Percentiles rank a stretch among this genome's conserved stretches.
Evolutionary conservation across 2,113 vertebrate species (phyloP).

Genomic region (Chaetorhynchus papuensis): DNA sequence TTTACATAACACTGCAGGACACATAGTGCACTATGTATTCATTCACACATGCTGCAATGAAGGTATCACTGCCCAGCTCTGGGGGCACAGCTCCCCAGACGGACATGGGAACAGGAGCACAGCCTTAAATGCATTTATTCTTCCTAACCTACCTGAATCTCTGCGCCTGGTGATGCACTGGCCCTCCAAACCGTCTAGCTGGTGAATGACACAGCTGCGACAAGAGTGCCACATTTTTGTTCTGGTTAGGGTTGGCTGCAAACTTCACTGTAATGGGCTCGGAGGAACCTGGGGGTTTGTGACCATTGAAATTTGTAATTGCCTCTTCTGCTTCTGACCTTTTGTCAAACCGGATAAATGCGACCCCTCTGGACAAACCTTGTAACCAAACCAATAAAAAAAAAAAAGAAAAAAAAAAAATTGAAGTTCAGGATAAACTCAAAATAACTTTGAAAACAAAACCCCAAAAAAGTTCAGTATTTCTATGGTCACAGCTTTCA

Average conservation of each 20-base stretch:
- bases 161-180: constrained; percentile 95
- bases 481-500: constrained; percentile 24
- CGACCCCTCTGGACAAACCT: constrained; percentile 94
- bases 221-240: constrained; percentile 91
- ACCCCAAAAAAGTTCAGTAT: constrained; percentile 41
- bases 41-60: not conserved
- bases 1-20: constrained; percentile 6
- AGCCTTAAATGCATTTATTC: constrained; percentile 12
- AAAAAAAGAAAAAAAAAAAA: not conserved
- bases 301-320: constrained; percentile 93
- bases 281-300: constrained; percentile 89
- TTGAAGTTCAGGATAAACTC: constrained; percentile 13
- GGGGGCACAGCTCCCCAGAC: not conserved
- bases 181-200: constrained; percentile 90
- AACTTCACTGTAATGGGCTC: constrained; percentile 97
- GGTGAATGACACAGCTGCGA: constrained; percentile 95
- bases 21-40: not conserved
- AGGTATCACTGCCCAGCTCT: not conserved
- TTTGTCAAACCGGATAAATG: constrained; percentile 97
- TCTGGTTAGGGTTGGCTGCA: constrained; percentile 96
- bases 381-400: constrained; percentile 65
- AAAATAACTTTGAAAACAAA: constrained; percentile 61
- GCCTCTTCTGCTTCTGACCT: constrained; percentile 94
- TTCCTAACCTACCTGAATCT: constrained; percentile 87
- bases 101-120: not conserved